Percentiles rank a stretch among this genome's conserved stretches.
phyloP scores from a whole-genome alignment of 2,797 vertebrate genomes.

The Poecilia gillii region DNA sequence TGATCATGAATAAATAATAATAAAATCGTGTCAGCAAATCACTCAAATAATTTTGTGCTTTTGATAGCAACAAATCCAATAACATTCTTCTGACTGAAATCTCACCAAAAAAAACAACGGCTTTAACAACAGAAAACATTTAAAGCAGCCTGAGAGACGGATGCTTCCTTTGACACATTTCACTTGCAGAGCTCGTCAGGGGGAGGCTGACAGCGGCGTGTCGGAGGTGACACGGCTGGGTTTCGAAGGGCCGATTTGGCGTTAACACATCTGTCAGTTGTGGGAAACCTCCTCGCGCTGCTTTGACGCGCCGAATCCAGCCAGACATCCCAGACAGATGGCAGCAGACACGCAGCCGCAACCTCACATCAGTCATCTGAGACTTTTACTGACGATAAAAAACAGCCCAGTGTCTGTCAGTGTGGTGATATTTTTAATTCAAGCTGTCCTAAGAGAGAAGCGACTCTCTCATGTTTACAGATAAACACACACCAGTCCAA shows the following conservation, averaged over 20 bases:
- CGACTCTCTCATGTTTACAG: slow-evolving; percentile 42
- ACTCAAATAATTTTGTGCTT: slow-evolving; percentile 37
- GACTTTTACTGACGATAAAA: slow-evolving; percentile 53
- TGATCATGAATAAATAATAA: slow-evolving; percentile 8
- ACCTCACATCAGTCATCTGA: slow-evolving; percentile 71
- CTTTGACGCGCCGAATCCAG: slow-evolving; percentile 67
- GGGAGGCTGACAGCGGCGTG: slow-evolving; percentile 66
- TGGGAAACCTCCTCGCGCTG: slow-evolving; percentile 60
- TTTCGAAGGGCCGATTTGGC: slow-evolving; percentile 55
- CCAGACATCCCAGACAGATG: slow-evolving; percentile 70
- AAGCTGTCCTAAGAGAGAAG: slow-evolving; percentile 43
- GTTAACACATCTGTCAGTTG: slow-evolving; percentile 75
- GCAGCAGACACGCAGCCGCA: slow-evolving; percentile 64
- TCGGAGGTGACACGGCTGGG: slow-evolving; percentile 70
- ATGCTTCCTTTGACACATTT: slow-evolving; percentile 58
- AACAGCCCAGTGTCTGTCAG: slow-evolving; percentile 62
- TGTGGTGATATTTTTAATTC: slow-evolving; percentile 70
- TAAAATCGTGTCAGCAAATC: slow-evolving; percentile 44
- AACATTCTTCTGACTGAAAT: slow-evolving; percentile 23
- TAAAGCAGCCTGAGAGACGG: slow-evolving; percentile 39
- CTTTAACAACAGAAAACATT: slow-evolving; percentile 39
- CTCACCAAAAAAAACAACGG: slow-evolving; percentile 10
- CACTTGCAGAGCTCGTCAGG: slow-evolving; percentile 58
- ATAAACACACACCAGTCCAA: slow-evolving; percentile 31
- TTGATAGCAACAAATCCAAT: slow-evolving; percentile 47